Percentiles rank a stretch among this genome's conserved stretches.
phyloP scores from a whole-genome alignment of 2,888 invertebrate species.

The Invenusta paracnida region DNA sequence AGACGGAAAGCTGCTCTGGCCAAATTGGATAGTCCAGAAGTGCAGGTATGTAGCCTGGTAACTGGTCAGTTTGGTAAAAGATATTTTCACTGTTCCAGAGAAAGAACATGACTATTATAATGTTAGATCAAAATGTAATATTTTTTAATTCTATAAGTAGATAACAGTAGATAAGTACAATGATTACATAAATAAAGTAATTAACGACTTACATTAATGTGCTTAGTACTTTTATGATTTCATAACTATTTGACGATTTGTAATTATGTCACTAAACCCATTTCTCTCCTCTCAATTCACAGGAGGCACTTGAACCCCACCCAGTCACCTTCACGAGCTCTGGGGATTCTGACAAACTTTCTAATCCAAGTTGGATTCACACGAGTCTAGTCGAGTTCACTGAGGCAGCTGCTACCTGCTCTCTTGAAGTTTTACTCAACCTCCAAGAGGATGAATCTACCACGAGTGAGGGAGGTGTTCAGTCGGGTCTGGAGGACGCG shows the following conservation, averaged over 20 bases:
- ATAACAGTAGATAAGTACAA: no score
- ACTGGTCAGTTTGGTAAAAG: not conserved
- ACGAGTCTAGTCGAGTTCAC: constrained; percentile 45
- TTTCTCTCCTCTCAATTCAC: no score
- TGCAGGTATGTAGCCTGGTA: no score
- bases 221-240: no score
- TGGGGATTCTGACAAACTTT: constrained; percentile 6
- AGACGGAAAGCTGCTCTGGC: constrained; percentile 48
- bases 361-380: constrained; percentile 45
- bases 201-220: no score
- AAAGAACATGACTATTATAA: no score
- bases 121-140: no score
- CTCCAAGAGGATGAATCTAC: not conserved
- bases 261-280: no score
- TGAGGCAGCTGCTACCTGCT: constrained; percentile 34
- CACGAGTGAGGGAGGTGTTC: not conserved
- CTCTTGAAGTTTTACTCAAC: constrained; percentile 33
- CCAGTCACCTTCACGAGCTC: not conserved
- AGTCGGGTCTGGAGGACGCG: not conserved
- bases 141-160: no score
- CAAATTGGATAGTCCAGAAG: not conserved
- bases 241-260: no score
- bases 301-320: not conserved
- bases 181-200: no score
- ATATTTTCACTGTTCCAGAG: no score